Evolutionary conservation across 2,888 invertebrate genomes (phyloP).

Genomic region (Flexamia atlantica): DNA sequence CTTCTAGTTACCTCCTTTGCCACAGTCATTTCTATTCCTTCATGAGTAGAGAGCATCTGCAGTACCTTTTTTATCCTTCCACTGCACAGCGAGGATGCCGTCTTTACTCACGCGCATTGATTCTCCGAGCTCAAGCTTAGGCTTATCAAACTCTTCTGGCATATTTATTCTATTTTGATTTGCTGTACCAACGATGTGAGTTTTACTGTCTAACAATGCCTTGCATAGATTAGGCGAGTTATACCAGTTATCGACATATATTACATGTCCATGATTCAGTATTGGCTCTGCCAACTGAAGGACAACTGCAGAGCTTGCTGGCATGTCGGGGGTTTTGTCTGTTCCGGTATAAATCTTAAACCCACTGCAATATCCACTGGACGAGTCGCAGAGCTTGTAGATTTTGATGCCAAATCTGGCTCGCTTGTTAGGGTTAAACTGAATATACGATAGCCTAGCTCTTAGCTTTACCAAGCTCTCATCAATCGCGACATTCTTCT

Average conservation of each 20-base stretch:
- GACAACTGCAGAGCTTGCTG: conserved; percentile 17
- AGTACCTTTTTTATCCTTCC: conserved; percentile 27
- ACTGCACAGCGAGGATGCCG: not conserved
- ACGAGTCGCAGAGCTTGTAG: conserved; percentile 26
- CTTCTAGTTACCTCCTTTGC: conserved; percentile 16
- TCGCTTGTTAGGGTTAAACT: conserved; percentile 24
- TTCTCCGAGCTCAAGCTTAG: not conserved
- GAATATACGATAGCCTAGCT: conserved; percentile 36
- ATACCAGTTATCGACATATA: conserved; percentile 37
- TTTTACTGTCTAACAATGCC: conserved; percentile 3
- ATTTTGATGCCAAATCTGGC: conserved; percentile 52
- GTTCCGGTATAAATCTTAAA: conserved; percentile 36
- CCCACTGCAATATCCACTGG: conserved; percentile 6
- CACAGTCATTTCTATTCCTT: conserved; percentile 36
- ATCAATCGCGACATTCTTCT: conserved; percentile 34
- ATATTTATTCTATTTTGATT: not conserved
- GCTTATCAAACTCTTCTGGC: conserved; percentile 16
- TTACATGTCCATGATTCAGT: conserved; percentile 1
- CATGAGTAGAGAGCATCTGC: conserved; percentile 23
- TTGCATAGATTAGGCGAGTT: not conserved
- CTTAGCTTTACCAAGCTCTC: conserved; percentile 38
- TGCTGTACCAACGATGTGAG: conserved; percentile 25
- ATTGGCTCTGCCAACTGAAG: conserved; percentile 16
- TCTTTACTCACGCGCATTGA: conserved; percentile 15
- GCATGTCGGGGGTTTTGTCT: conserved; percentile 20